Evolutionary conservation across 2,113 vertebrate species (phyloP).

Genomic region (Varanus komodoensis): DNA sequence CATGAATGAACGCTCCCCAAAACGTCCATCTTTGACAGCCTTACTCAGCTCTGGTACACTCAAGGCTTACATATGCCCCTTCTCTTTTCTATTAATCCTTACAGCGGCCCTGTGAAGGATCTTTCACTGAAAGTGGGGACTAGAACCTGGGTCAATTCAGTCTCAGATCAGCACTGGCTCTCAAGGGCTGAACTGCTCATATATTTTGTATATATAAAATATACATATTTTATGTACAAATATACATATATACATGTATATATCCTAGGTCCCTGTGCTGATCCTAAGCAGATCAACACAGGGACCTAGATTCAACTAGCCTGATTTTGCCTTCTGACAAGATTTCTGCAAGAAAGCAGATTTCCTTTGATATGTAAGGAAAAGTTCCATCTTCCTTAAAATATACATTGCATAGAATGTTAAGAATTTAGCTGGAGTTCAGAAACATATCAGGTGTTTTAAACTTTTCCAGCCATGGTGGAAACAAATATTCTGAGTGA

Average conservation of each 20-base stretch:
- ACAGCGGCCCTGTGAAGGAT: too few species aligned
- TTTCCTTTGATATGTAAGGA: background rate
- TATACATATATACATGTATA: too few species aligned
- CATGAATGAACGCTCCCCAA: too few species aligned
- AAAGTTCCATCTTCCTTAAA: background rate
- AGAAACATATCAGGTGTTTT: background rate
- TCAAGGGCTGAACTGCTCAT: background rate
- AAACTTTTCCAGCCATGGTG: background rate
- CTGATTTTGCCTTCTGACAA: background rate
- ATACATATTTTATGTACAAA: too few species aligned
- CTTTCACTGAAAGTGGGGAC: too few species aligned
- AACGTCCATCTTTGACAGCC: too few species aligned
- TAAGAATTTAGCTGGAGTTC: background rate
- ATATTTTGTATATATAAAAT: background rate
- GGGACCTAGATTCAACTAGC: background rate
- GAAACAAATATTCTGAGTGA: conserved; percentile 9
- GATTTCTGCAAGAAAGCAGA: background rate
- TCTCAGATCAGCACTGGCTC: too few species aligned
- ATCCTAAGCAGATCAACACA: background rate
- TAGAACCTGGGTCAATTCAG: too few species aligned
- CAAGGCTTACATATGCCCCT: too few species aligned
- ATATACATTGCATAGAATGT: background rate
- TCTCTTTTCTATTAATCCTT: too few species aligned
- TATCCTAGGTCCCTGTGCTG: too few species aligned
- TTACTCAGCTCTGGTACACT: too few species aligned